Evolutionary conservation across 2,797 vertebrate genomes (phyloP).

Genomic region (Phrynocephalus guinanensis): DNA sequence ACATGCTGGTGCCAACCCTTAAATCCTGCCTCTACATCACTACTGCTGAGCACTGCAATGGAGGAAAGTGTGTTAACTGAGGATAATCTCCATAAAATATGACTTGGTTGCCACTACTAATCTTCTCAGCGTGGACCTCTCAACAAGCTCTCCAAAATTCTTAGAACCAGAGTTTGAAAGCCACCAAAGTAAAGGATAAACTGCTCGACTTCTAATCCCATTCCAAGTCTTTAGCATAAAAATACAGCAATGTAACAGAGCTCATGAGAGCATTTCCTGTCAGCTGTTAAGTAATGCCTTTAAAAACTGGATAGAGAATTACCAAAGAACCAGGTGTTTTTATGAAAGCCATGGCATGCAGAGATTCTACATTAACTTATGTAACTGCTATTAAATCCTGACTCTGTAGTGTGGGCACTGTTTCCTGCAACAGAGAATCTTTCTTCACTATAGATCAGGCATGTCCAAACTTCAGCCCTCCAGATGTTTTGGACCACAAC

Average conservation of each 20-base stretch:
- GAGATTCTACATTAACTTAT: constrained; percentile 5
- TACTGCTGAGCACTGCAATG: neutral
- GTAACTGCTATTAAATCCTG: constrained; percentile 10
- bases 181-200: neutral
- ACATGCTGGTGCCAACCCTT: neutral
- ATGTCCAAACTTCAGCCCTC: too few relatives aligned
- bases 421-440: constrained; percentile 32
- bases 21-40: neutral
- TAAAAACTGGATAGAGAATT: neutral
- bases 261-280: constrained; percentile 27
- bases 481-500: too few relatives aligned
- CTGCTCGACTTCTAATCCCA: neutral
- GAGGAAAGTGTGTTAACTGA: neutral
- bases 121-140: neutral
- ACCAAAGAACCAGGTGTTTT: constrained; percentile 40
- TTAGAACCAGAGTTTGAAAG: neutral
- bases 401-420: constrained; percentile 20
- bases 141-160: neutral
- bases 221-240: neutral
- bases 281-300: neutral
- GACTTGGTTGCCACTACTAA: neutral
- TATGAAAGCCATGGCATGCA: neutral
- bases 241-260: constrained; percentile 7
- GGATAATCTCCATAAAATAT: neutral
- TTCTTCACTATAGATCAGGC: constrained; percentile 17